These are phyloP conservation scores for Carcharodon carcharias DNA, from an alignment of 2,797 vertebrate species.

Conservation along the genomic window DNA sequence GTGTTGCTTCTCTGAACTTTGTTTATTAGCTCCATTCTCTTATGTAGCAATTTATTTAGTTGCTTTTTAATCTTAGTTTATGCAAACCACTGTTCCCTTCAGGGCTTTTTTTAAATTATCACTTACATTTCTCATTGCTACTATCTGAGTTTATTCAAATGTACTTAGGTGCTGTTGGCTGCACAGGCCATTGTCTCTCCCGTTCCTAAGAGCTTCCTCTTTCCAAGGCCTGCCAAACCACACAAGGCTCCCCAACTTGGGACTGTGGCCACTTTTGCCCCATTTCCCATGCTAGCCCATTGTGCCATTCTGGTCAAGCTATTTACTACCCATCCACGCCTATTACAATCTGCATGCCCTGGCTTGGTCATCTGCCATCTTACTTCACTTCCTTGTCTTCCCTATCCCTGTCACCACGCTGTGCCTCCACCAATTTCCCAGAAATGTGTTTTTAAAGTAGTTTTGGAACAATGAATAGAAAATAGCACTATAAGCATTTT, in stretches of 20 bases:
- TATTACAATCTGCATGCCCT: not conserved
- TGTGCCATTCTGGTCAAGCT: not conserved
- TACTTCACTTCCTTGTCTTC: not conserved
- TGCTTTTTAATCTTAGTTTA: not conserved
- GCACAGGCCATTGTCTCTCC: not conserved
- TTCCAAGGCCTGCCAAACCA: not conserved
- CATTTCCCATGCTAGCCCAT: not conserved
- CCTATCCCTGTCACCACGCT: not conserved
- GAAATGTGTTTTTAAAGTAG: not conserved
- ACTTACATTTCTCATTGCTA: not conserved
- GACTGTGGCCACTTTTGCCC: not conserved
- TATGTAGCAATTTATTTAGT: not conserved
- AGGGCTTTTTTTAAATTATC: not conserved
- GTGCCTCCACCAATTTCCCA: not conserved
- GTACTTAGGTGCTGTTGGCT: not conserved
- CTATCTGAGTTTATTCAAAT: not conserved
- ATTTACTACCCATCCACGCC: not conserved
- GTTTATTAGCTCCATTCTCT: not conserved
- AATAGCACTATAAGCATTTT: not conserved
- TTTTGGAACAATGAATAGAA: not conserved
- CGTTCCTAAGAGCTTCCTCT: not conserved
- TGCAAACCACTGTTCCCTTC: not conserved
- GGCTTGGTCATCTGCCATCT: not conserved
- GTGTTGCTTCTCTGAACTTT: not conserved
- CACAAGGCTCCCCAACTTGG: not conserved